Evolutionary conservation across 2,888 invertebrate genomes (phyloP), one percentile per base, ranked within the genome.

Genomic region (Zhuqinia jingwanae): DNA sequence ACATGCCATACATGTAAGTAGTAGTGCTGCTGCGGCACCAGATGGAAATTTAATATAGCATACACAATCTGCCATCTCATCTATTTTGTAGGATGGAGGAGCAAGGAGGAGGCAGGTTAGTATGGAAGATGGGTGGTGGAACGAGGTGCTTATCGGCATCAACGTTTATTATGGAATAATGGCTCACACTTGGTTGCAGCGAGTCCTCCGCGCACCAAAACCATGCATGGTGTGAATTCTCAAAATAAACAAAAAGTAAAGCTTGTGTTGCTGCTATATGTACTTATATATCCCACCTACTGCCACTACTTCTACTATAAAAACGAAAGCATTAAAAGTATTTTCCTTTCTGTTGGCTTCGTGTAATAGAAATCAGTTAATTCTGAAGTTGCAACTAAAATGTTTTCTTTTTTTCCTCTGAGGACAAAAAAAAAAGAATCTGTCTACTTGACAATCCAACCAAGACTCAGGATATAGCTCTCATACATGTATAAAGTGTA

Each of bases 121-220:
- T 45, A 45, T 45, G 27, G 15, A n/a, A 22, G 36, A 63, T n/a
- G 56, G 36, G 36, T 65, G 77, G 83, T 60, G 5, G 20, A 56
- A 70, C 53, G 85, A 78, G 68, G 70, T 84, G 79, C 58, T 85
- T 73, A 68, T 77, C 70, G 68, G 73, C 36, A 77, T 53, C 70
- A 65, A 70, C 79, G 15, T 50, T 73, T 53, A 27, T 73, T 50
- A 79, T 78, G 50, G 42, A 83, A 78, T 85, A 78, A 85, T 42
- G 63, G 63, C 42, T 85, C 80, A 85, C 58, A 73, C 65, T n/a
- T 85, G 50, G 77, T 84, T 79, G 70, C 70, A 73, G 78, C 22
- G 10, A 56, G 15, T 27, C 20, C 13, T 13, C 60, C 53, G 15
- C 45, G n/a, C 20, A 20, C 45, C 42, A 17, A 45, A 6, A 25